Evolutionary conservation across 1,140 invertebrate species (phyloP).

Genomic region (Probaryconus sp.): DNA sequence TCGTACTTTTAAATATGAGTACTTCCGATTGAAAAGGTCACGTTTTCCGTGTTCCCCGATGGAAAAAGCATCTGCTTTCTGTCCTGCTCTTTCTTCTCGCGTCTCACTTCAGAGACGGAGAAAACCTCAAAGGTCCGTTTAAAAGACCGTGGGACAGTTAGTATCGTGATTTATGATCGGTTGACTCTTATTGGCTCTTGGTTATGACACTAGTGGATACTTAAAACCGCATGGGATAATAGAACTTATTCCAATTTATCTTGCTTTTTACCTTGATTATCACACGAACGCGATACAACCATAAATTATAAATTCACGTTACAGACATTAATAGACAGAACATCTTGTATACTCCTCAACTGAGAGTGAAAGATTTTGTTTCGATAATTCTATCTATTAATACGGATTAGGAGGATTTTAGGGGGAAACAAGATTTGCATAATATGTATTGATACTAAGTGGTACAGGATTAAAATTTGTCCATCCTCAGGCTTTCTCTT

Average conservation of each 20-base stretch:
- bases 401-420: no score
- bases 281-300: conserved; percentile 30
- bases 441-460: no score
- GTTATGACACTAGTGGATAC: conserved; percentile 49
- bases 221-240: conserved; percentile 30
- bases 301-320: conserved; percentile 37
- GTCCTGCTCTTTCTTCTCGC: conserved; percentile 15
- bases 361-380: no score
- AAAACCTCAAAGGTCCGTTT: conserved; percentile 58
- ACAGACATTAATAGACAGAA: no score
- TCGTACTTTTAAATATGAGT: conserved; percentile 29
- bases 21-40: conserved; percentile 39
- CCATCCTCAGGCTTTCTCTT: no score
- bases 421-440: no score
- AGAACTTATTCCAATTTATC: conserved; percentile 52
- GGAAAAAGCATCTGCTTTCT: conserved; percentile 27
- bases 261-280: conserved; percentile 41
- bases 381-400: no score
- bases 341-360: no score
- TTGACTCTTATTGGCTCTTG: conserved; percentile 47
- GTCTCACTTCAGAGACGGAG: conserved; percentile 21
- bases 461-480: no score
- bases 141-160: conserved; percentile 60
- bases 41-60: conserved; percentile 21
- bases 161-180: conserved; percentile 60